Evolutionary conservation across 2,888 invertebrate genomes (phyloP).

Genomic region (Dioctria rufipes): DNA sequence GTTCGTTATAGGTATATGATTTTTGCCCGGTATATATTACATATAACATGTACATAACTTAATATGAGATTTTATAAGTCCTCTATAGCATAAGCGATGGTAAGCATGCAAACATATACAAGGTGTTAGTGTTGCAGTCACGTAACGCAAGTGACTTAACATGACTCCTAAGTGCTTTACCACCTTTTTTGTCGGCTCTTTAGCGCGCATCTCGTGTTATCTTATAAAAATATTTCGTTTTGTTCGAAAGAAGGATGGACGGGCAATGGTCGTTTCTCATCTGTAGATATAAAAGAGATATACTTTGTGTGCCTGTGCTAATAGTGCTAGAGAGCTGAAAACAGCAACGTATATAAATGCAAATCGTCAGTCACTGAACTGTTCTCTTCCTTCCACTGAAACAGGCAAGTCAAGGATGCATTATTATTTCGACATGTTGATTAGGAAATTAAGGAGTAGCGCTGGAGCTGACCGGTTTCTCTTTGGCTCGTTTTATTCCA

Average conservation of each 20-base stretch:
- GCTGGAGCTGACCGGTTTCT: conserved; percentile 21
- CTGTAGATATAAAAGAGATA: background rate
- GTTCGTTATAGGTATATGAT: conserved; percentile 17
- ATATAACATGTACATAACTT: too few species aligned
- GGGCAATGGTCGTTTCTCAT: conserved; percentile 14
- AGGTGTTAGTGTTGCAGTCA: conserved; percentile 11
- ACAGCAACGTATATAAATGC: conserved; percentile 33
- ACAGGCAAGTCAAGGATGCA: background rate
- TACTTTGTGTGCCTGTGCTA: background rate
- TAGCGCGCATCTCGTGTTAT: conserved; percentile 29
- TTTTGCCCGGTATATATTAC: conserved; percentile 6
- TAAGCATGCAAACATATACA: background rate
- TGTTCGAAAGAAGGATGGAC: background rate
- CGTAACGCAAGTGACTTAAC: conserved; percentile 38
- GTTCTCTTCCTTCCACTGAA: conserved; percentile 2
- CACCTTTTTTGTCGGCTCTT: conserved; percentile 42
- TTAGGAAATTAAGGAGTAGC: conserved; percentile 44
- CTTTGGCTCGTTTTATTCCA: conserved; percentile 5
- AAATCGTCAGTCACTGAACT: conserved; percentile 34
- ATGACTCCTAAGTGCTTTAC: conserved; percentile 40
- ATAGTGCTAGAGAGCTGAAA: too few species aligned
- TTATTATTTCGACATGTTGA: conserved; percentile 37
- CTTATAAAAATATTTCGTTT: conserved; percentile 18
- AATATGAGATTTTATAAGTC: too few species aligned
- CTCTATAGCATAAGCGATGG: background rate